These are phyloP conservation scores for Trachurus trachurus DNA, from an alignment of 2,797 vertebrate species.

Conservation along the genomic window DNA sequence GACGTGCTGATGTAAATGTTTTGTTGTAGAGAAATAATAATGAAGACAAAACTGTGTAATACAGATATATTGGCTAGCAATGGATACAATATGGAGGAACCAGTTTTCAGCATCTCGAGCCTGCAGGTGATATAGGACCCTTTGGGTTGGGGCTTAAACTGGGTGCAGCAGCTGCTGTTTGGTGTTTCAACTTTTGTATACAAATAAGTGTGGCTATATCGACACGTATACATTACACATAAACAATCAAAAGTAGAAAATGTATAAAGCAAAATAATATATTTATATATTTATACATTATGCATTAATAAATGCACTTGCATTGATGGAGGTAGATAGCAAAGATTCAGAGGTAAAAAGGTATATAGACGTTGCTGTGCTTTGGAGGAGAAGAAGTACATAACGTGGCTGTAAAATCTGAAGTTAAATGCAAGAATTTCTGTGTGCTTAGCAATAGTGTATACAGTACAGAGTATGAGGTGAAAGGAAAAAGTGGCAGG, in stretches of 20 bases:
- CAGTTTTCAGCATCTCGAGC: constrained; percentile 46
- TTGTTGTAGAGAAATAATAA: constrained; percentile 25
- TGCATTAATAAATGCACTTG: constrained; percentile 77
- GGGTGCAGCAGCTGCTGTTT: constrained; percentile 41
- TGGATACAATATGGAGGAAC: constrained; percentile 45
- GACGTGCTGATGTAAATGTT: constrained; percentile 38
- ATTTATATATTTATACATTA: constrained; percentile 82
- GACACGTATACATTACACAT: constrained; percentile 66
- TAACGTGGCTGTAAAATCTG: constrained; percentile 60
- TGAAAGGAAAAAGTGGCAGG: constrained; percentile 74
- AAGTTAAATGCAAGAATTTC: constrained; percentile 61
- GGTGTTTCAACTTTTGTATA: constrained; percentile 52
- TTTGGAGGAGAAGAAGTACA: constrained; percentile 69
- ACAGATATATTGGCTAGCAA: constrained; percentile 42
- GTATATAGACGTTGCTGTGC: constrained; percentile 73
- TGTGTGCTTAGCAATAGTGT: constrained; percentile 65
- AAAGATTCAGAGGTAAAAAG: constrained; percentile 81
- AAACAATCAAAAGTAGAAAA: constrained; percentile 81
- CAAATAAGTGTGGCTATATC: constrained; percentile 59
- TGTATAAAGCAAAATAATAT: constrained; percentile 83
- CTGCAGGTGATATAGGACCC: constrained; percentile 27
- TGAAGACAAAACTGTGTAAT: constrained; percentile 29
- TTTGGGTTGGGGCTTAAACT: constrained; percentile 40
- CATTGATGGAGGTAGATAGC: constrained; percentile 84
- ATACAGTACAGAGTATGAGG: constrained; percentile 76